Conservation (phyloP, 2,113 vertebrate genomes). For the Pseudorasbora parva region DNA sequence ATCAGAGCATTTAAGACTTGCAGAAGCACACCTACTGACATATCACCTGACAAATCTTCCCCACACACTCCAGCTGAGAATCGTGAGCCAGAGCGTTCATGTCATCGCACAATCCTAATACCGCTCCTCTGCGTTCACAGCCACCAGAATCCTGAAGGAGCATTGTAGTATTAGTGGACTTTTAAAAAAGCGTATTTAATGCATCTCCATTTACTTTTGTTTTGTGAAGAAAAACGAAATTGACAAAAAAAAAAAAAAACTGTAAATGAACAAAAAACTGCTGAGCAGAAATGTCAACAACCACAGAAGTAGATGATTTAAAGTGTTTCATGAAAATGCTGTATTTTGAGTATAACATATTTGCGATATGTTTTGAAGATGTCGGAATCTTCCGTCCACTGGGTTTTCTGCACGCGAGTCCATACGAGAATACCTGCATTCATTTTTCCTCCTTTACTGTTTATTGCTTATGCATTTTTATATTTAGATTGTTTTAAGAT, state of each 20-base stretch:
- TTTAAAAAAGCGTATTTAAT: conserved; percentile 69
- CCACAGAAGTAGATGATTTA: conserved; percentile 57
- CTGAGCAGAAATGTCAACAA: conserved; percentile 61
- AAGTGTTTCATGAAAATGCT: conserved; percentile 51
- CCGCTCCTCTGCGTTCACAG: conserved; percentile 42
- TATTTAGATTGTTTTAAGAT: conserved; percentile 23
- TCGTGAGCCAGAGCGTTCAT: neutral
- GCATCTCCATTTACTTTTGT: conserved; percentile 58
- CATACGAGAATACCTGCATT: conserved; percentile 29
- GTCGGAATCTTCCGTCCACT: conserved; percentile 60
- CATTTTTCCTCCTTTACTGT: neutral
- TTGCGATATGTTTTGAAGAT: conserved; percentile 63
- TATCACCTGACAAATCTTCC: conserved; percentile 5
- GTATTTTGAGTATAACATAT: conserved; percentile 56
- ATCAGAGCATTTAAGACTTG: neutral
- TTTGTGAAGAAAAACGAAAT: conserved; percentile 44
- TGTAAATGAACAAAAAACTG: conserved; percentile 60
- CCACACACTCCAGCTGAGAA: conserved; percentile 30
- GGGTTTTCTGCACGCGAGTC: conserved; percentile 19
- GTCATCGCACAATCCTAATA: neutral
- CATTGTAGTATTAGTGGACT: conserved; percentile 90
- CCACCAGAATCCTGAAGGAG: conserved; percentile 81
- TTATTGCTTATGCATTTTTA: conserved; percentile 22
- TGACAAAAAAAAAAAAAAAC: neutral
- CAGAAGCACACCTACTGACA: neutral